phyloP scores from a whole-genome alignment of 2,797 vertebrate genomes.

The Periparus ater region DNA sequence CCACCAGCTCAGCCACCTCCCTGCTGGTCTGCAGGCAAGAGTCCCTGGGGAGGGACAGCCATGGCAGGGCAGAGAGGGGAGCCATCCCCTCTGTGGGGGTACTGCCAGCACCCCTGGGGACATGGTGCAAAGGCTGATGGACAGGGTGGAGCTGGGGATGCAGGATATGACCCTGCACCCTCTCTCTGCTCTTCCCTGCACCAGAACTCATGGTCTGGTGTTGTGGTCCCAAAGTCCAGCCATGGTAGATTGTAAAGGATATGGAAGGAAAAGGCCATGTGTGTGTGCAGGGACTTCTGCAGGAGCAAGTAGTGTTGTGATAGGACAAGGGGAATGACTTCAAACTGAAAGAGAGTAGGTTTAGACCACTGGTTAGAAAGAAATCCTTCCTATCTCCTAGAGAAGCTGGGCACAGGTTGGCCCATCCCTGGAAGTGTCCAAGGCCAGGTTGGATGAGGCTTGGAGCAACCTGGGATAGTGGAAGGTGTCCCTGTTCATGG shows the following conservation, averaged over 20 bases:
- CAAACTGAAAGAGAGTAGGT: neutral
- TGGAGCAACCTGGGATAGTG: neutral
- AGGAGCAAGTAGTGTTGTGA: fast-evolving
- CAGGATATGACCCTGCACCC: fast-evolving
- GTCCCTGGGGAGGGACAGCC: neutral
- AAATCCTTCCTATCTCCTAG: neutral
- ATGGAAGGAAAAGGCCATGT: neutral
- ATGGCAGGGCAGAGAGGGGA: neutral
- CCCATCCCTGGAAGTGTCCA: neutral
- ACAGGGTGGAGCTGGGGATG: neutral
- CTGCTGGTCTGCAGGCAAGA: neutral
- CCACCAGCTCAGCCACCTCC: neutral
- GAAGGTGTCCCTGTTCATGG: neutral
- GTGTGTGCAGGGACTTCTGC: neutral
- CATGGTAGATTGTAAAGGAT: fast-evolving
- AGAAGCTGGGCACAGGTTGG: neutral
- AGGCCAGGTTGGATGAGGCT: neutral
- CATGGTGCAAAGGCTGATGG: neutral
- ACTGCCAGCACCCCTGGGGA: neutral
- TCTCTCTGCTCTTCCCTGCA: neutral
- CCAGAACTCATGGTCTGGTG: neutral
- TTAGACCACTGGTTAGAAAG: neutral
- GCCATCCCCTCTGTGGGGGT: neutral
- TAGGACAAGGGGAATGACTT: neutral
- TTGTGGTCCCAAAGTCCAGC: neutral